Evolutionary conservation across 2,888 invertebrate genomes (phyloP), one percentile per base, ranked within the genome.

Genomic region (Galerucella nymphaeae): DNA sequence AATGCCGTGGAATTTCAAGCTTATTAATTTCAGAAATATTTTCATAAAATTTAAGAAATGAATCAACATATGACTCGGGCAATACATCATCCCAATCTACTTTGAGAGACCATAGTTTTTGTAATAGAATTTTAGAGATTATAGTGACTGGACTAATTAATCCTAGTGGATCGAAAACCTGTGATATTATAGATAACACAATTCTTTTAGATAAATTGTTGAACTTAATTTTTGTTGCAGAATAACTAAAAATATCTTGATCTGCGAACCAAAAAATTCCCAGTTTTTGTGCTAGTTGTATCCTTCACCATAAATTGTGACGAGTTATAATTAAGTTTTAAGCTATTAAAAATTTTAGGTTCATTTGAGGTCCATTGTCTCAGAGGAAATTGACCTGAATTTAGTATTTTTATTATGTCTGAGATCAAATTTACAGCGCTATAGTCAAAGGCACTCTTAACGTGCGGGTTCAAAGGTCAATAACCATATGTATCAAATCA

Each of bases 131-230:
- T 42, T 42, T 2, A 11, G 42, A 9, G 2, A 13, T 6, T 42
- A 2, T 42, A 11, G 2, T 42, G 11, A 42, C 42, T 13, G 42
- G 42, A 13, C 11, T 13, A 13, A 42, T 42, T 6, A 68, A 50
- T n/a, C 74, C 73, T 16, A 74, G 20, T 2, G 70, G 70, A 58
- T 71, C 73, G 42, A 64, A 74, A 20, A 74, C 67, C n/a, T 64
- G 65, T 10, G 70, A 41, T 16, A 69, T 64, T 13, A 58, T 13
- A 18, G 70, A n/a, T 23, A 23, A 3, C 23, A 23, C 23, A 23
- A 23, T 23, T 23, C 23, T 23, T 23, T 23, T 23, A 23, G 23
- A 73, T 14, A n/a, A n/a, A n/a, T n/a, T n/a, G n/a, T n/a, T n/a
- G n/a, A 67, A 63, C 2, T 16, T 23, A 14, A 9, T 13, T 9